These are phyloP conservation scores for Condylura cristata DNA, from an alignment of 2,113 vertebrate genomes.

Conservation along the genomic window DNA sequence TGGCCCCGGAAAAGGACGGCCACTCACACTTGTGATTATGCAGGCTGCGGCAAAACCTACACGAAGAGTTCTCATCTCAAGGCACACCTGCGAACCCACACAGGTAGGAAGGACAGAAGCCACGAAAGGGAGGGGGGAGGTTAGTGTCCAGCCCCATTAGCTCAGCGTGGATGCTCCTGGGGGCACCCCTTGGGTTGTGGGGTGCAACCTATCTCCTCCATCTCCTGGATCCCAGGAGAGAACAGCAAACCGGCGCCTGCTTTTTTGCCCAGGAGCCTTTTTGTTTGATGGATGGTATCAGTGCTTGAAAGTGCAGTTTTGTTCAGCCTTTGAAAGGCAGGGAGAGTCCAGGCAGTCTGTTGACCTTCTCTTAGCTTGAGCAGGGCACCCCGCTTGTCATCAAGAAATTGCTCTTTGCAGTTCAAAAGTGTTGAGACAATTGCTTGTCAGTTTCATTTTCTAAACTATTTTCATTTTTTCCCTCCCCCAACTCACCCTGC, in stretches of 20 bases:
- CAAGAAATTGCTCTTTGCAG: slow-evolving; percentile 58
- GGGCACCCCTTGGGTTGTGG: slow-evolving; percentile 15
- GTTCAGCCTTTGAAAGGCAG: slow-evolving; percentile 54
- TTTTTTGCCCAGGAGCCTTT: slow-evolving; percentile 73
- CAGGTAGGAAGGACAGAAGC: slow-evolving; percentile 88
- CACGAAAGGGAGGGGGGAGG: accelerated
- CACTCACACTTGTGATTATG: slow-evolving; percentile 97
- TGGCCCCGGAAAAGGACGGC: slow-evolving; percentile 98
- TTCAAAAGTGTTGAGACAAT: background rate
- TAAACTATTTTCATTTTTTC: background rate
- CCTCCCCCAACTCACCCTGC: background rate
- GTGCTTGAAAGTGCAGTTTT: slow-evolving; percentile 70
- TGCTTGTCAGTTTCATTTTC: background rate
- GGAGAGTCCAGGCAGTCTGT: slow-evolving; percentile 29
- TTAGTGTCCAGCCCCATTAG: background rate
- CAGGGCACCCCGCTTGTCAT: slow-evolving; percentile 26
- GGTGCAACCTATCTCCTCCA: slow-evolving; percentile 49
- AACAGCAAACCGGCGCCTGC: slow-evolving; percentile 41
- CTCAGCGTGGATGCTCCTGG: background rate
- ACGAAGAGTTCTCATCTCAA: slow-evolving; percentile 99
- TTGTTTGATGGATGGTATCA: slow-evolving; percentile 69
- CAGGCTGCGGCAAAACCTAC: slow-evolving; percentile 98
- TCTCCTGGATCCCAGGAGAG: slow-evolving; percentile 56
- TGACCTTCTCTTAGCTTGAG: background rate
- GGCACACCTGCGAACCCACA: slow-evolving; percentile 98